Evolutionary conservation across 2,113 vertebrate genomes (phyloP).

Genomic region (Periophthalmodon schlosseri): DNA sequence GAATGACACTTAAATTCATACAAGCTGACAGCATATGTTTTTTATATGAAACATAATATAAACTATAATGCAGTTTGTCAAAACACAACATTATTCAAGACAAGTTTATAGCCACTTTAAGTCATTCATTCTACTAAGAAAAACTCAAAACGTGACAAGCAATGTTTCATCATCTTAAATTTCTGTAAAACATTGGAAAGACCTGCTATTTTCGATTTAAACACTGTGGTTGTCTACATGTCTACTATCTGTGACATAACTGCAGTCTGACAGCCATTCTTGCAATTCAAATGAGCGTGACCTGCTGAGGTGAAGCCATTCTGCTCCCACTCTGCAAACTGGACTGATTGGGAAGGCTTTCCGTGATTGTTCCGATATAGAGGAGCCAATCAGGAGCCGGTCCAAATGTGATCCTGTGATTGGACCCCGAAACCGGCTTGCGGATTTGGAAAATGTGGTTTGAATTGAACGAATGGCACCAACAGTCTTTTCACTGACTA

Average conservation of each 20-base stretch:
- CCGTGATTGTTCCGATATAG: constrained; percentile 42
- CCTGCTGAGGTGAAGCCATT: constrained; percentile 55
- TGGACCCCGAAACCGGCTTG: constrained; percentile 28
- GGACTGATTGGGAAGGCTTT: constrained; percentile 59
- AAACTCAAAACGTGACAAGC: neutral
- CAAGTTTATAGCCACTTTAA: neutral
- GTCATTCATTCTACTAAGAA: neutral
- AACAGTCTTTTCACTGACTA: neutral
- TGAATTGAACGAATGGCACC: constrained; percentile 7
- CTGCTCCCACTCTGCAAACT: constrained; percentile 40
- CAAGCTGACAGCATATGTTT: neutral
- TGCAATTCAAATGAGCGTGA: constrained; percentile 54
- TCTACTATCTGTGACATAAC: constrained; percentile 1
- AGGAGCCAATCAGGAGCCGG: constrained; percentile 45
- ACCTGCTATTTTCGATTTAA: neutral
- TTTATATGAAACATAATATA: neutral
- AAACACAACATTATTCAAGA: neutral
- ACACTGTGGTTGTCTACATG: neutral
- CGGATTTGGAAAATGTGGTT: constrained; percentile 24
- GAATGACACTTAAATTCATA: neutral
- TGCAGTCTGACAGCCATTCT: constrained; percentile 25
- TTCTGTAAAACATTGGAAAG: neutral
- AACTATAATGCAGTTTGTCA: neutral
- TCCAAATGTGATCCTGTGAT: constrained; percentile 43
- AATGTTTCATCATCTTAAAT: neutral